These are phyloP conservation scores for Theodoxus fluviatilis DNA, from an alignment of 2,888 invertebrate genomes.

Conservation along the genomic window DNA sequence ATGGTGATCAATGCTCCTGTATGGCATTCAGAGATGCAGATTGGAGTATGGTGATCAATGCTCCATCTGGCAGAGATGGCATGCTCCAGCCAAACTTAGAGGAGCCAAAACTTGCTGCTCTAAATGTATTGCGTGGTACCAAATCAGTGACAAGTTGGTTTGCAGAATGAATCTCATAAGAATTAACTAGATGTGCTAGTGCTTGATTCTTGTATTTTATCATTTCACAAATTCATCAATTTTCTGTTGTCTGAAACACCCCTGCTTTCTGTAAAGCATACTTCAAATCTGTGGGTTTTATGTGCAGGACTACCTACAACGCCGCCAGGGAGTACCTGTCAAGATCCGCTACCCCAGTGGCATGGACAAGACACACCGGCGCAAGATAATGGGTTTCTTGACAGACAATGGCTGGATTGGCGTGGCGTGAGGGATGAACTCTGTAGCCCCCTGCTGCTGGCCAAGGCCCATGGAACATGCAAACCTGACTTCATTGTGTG, in stretches of 20 bases:
- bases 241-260: neutral
- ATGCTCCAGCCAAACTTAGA: too few species aligned
- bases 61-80: too few species aligned
- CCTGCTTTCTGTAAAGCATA: too few species aligned
- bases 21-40: too few species aligned
- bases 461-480: too few species aligned
- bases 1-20: too few species aligned
- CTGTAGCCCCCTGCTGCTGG: neutral
- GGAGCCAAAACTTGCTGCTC: too few species aligned
- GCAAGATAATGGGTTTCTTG: slow-evolving; percentile 70
- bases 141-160: too few species aligned
- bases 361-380: slow-evolving; percentile 69
- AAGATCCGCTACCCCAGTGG: slow-evolving; percentile 67
- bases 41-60: too few species aligned
- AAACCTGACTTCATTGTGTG: too few species aligned
- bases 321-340: slow-evolving; percentile 63
- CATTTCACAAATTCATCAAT: neutral
- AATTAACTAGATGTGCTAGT: too few species aligned
- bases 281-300: neutral
- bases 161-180: neutral
- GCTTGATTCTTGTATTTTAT: neutral
- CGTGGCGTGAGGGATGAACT: slow-evolving; percentile 40
- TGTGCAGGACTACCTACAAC: slow-evolving; percentile 63
- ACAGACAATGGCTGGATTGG: slow-evolving; percentile 71
- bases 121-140: too few species aligned